A percentile compares a stretch with the other conserved stretches of the same genome.
These are phyloP conservation scores for Epirrhoe tristata DNA, from an alignment of 2,888 invertebrate species.

Conservation along the genomic window DNA sequence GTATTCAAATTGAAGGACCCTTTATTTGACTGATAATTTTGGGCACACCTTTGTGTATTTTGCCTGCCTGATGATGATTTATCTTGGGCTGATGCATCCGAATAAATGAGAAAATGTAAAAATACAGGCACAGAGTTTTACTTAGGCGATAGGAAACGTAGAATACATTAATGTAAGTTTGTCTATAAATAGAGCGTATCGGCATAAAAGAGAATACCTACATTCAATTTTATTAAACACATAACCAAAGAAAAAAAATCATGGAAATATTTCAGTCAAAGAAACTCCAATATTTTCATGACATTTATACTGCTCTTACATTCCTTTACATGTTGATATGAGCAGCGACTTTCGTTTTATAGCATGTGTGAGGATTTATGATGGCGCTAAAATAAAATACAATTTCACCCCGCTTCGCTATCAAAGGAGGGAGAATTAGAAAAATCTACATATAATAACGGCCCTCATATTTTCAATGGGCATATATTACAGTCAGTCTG, in stretches of 20 bases:
- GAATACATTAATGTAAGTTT: background rate
- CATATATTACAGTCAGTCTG: conserved; percentile 62
- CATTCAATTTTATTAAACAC: background rate
- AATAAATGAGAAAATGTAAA: background rate
- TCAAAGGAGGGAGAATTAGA: conserved; percentile 69
- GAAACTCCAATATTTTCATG: conserved; percentile 21
- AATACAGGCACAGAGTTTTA: background rate
- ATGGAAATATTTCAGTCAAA: conserved; percentile 22
- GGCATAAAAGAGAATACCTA: background rate
- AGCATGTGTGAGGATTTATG: conserved; percentile 74
- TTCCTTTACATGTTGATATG: conserved; percentile 31
- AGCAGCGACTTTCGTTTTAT: conserved; percentile 67
- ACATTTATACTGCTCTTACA: conserved; percentile 20
- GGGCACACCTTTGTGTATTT: conserved; percentile 42
- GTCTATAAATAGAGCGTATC: background rate
- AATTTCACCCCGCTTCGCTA: conserved; percentile 71
- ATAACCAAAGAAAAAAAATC: conserved; percentile 6
- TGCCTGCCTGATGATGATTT: conserved; percentile 12
- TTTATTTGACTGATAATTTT: conserved; percentile 64
- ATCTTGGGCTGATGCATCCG: conserved; percentile 1
- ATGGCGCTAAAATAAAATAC: conserved; percentile 78
- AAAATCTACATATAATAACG: conserved; percentile 73
- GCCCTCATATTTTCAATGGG: conserved; percentile 62
- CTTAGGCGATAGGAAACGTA: background rate
- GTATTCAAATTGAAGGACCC: conserved; percentile 74